These are phyloP conservation scores for Shinisaurus crocodilurus DNA, from an alignment of 2,113 vertebrate genomes.

Conservation along the genomic window DNA sequence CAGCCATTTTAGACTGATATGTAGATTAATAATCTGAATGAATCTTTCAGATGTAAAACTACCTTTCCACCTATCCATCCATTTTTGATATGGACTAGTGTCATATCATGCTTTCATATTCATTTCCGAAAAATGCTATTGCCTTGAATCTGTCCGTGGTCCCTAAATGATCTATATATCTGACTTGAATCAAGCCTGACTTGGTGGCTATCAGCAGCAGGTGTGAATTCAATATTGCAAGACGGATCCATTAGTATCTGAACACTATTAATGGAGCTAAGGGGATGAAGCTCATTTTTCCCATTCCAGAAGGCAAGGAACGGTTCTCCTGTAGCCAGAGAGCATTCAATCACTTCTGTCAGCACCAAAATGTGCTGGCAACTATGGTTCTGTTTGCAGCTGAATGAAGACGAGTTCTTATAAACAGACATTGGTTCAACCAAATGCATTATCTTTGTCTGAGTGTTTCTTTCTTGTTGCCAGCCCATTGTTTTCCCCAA, in stretches of 20 bases:
- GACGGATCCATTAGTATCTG: slow-evolving; percentile 56
- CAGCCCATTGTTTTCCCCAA: background rate
- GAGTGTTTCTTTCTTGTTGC: background rate
- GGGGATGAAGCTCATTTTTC: slow-evolving; percentile 47
- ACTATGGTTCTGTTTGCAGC: slow-evolving; percentile 14
- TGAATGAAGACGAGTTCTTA: background rate
- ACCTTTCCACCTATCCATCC: slow-evolving; percentile 33
- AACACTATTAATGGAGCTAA: slow-evolving; percentile 58
- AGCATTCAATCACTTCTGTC: slow-evolving; percentile 44
- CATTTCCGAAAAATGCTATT: slow-evolving; percentile 51
- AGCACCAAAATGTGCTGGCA: slow-evolving; percentile 26
- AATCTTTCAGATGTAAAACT: slow-evolving; percentile 38
- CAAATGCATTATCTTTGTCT: background rate
- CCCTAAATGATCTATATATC: slow-evolving; percentile 57
- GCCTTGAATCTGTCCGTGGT: slow-evolving; percentile 45
- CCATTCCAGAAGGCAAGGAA: slow-evolving; percentile 11
- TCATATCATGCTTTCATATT: slow-evolving; percentile 49
- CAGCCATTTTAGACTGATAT: background rate
- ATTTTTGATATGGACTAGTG: slow-evolving; percentile 40
- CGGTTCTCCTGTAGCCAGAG: slow-evolving; percentile 1
- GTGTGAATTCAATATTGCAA: slow-evolving; percentile 59
- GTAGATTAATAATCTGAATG: slow-evolving; percentile 31
- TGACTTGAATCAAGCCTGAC: slow-evolving; percentile 43
- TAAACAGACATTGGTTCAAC: background rate
- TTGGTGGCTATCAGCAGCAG: slow-evolving; percentile 49